Percentiles rank a stretch among this genome's conserved stretches.
Conservation (phyloP, 2,888 invertebrate genomes). For the Syrphus vitripennis region DNA sequence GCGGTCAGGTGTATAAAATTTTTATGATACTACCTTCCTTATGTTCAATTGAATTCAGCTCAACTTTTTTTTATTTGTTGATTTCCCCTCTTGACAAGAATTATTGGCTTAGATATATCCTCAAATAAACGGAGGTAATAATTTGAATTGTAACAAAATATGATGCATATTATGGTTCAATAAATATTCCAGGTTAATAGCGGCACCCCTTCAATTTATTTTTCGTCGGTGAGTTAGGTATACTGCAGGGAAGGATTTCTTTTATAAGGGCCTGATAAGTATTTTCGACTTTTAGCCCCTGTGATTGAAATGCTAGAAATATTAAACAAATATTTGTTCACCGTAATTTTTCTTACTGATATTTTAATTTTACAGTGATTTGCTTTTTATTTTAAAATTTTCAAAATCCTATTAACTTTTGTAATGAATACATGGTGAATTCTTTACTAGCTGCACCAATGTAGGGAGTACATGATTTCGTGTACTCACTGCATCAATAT, state of each 20-base stretch:
- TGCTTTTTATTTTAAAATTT: too few species aligned
- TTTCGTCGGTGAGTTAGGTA: not conserved
- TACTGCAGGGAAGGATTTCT: not conserved
- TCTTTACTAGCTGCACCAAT: too few species aligned
- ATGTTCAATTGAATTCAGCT: conserved; percentile 7
- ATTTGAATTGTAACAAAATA: conserved; percentile 66
- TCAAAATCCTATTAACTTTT: too few species aligned
- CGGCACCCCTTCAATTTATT: conserved; percentile 54
- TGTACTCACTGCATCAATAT: too few species aligned
- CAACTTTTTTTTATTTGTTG: not conserved
- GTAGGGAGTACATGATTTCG: too few species aligned
- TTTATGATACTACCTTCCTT: not conserved
- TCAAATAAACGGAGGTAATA: conserved; percentile 29
- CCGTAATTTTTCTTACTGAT: too few species aligned
- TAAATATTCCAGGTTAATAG: conserved; percentile 56
- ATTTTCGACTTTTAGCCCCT: too few species aligned
- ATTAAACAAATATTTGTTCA: too few species aligned
- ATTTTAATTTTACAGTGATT: too few species aligned
- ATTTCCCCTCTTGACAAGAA: conserved; percentile 26
- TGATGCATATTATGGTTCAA: conserved; percentile 66
- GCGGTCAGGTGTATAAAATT: conserved; percentile 68
- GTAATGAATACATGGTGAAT: too few species aligned
- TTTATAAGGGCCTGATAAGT: not conserved
- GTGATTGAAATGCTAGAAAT: too few species aligned
- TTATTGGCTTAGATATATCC: conserved; percentile 3